Evolutionary conservation across 2,888 invertebrate genomes (phyloP), one percentile per base, ranked within the genome.

Genomic region (Heterodera filipjevi): DNA sequence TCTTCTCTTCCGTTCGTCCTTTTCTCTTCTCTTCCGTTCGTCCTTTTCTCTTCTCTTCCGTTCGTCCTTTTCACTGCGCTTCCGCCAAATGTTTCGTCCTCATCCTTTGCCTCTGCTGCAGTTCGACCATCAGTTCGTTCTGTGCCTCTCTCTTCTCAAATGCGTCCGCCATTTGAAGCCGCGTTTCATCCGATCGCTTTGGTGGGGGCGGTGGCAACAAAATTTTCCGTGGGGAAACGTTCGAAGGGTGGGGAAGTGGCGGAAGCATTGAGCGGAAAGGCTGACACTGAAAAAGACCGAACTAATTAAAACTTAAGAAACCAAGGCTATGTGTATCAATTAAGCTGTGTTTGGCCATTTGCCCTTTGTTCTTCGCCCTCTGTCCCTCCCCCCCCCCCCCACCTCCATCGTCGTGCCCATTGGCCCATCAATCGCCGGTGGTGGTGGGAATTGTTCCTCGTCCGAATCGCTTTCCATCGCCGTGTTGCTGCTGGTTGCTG

Each of bases 391-490:
- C n/a, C n/a, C 59, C 59, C 27, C 12, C 16, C 68, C 12, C 35
- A 68, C 68, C 68, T 68, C 68, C 32, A 19, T 68, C 22, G 22
- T 2, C 14, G 19, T 16, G 33, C 32, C 14, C 16, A 35, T 64
- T 27, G 64, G 6, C 64, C 27, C 33, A 35, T 68, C 68, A 16
- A 68, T 68, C n/a, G 83, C 82, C 10, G 89, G 87, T 22, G 89
- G 87, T 14, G 87, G 86, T 5, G 87, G 87, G 71, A 87, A 85
- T 59, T 81, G 79, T 59, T 89, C 89, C 74, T 89, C 89, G 80
- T 89, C 89, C 32, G 86, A 86, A 79, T 89, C 89, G 6, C 82
- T 82, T 71, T 87, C 86, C 73, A 84, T 76, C 78, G 77, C 81
- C 80, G 79, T 66, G 12, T 35, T n/a, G 10, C 22, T 66, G 12